These are phyloP conservation scores for Operophtera brumata DNA, from an alignment of 2,888 invertebrate species.

Conservation along the genomic window DNA sequence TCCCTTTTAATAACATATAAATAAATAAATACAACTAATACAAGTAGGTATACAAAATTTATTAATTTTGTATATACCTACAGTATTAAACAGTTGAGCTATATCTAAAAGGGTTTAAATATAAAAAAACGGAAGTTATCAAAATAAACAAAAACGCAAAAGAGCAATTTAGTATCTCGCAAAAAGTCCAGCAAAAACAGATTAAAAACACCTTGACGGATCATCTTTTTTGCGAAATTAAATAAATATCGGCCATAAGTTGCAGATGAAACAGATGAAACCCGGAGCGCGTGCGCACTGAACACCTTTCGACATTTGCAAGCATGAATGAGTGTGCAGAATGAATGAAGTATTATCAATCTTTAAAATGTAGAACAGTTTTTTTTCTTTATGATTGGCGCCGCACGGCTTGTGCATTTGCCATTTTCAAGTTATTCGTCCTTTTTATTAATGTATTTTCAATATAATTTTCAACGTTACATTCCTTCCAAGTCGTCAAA, in stretches of 20 bases:
- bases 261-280: conserved; percentile 41
- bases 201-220: conserved; percentile 56
- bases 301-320: conserved; percentile 73
- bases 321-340: conserved; percentile 41
- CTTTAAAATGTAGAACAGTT: not conserved
- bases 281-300: conserved; percentile 62
- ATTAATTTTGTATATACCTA: too few species aligned
- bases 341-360: conserved; percentile 21
- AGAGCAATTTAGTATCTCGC: conserved; percentile 19
- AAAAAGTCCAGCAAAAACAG: conserved; percentile 25
- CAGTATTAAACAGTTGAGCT: too few species aligned
- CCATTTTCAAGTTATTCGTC: too few species aligned
- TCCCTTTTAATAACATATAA: too few species aligned
- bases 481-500: too few species aligned
- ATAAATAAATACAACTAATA: too few species aligned
- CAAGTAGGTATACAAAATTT: too few species aligned
- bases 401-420: too few species aligned
- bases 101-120: not conserved
- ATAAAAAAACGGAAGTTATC: conserved; percentile 21
- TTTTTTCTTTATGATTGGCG: too few species aligned
- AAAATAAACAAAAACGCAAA: conserved; percentile 22
- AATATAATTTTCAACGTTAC: too few species aligned
- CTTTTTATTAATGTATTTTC: too few species aligned
- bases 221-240: conserved; percentile 50
- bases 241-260: conserved; percentile 46